Conservation (phyloP, 2,113 vertebrate genomes). For the Chionis minor region DNA sequence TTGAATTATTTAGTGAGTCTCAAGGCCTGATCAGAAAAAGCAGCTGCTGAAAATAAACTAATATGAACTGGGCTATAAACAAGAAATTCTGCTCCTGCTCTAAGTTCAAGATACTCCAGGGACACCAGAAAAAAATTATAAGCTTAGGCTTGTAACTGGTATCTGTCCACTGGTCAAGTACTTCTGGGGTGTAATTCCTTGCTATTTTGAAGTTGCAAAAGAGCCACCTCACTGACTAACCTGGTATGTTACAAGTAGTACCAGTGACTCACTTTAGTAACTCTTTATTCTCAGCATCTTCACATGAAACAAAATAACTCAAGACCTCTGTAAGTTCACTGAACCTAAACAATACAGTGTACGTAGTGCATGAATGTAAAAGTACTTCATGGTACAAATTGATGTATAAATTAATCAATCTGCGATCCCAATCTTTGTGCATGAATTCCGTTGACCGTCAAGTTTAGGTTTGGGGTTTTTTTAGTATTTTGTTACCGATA, state of each 20-base stretch:
- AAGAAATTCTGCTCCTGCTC: neutral
- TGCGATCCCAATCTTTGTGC: neutral
- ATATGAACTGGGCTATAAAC: neutral
- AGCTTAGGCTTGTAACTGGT: neutral
- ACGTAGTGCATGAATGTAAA: neutral
- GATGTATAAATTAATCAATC: neutral
- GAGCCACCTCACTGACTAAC: neutral
- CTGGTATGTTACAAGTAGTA: neutral
- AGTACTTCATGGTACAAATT: neutral
- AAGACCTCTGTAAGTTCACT: neutral
- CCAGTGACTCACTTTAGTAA: neutral
- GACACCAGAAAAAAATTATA: neutral
- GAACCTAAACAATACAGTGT: neutral
- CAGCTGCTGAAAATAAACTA: neutral
- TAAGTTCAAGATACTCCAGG: neutral
- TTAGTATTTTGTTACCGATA: neutral
- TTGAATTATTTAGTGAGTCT: neutral
- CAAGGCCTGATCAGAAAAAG: neutral
- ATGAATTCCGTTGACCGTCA: neutral
- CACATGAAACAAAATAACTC: neutral
- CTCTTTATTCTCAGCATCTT: neutral
- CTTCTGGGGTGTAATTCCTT: neutral
- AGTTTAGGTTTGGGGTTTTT: neutral
- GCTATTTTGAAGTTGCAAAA: neutral
- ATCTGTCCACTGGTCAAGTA: neutral